Evolutionary conservation across 2,888 invertebrate genomes (phyloP).

Genomic region (Fragum sueziense): DNA sequence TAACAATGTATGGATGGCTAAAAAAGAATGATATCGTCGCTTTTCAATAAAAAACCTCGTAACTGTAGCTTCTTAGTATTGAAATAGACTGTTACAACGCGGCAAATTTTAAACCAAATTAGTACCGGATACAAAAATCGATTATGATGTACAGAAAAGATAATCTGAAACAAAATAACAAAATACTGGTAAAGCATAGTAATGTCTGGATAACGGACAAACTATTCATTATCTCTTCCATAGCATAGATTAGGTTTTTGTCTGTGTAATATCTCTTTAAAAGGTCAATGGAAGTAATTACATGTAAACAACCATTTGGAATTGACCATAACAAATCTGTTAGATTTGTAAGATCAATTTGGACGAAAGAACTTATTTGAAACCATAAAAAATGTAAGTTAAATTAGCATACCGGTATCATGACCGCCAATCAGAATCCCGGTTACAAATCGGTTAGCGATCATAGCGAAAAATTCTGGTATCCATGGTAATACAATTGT

Average conservation of each 20-base stretch:
- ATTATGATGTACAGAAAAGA: too few relatives aligned
- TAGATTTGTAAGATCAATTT: background rate
- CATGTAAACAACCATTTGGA: background rate
- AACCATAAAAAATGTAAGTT: background rate
- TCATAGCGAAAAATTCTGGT: slow-evolving; percentile 67
- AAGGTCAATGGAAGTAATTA: background rate
- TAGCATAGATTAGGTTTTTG: background rate
- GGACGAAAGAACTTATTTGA: background rate
- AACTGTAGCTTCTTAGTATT: too few relatives aligned
- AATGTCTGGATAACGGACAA: too few relatives aligned
- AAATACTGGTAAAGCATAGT: too few relatives aligned
- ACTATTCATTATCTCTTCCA: background rate
- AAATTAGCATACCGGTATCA: slow-evolving; percentile 53
- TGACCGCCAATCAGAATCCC: slow-evolving; percentile 80
- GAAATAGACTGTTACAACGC: too few relatives aligned
- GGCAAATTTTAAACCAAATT: too few relatives aligned
- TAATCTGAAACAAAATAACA: too few relatives aligned
- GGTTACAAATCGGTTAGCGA: slow-evolving; percentile 70
- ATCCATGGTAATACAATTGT: slow-evolving; percentile 80
- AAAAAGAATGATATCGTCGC: too few relatives aligned
- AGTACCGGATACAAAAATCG: too few relatives aligned
- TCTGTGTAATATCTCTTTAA: background rate
- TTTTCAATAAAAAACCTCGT: too few relatives aligned
- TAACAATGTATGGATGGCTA: slow-evolving; percentile 73
- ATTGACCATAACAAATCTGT: background rate